Evolutionary conservation across 2,888 invertebrate genomes (phyloP).

Genomic region (Charanyca ferruginea): DNA sequence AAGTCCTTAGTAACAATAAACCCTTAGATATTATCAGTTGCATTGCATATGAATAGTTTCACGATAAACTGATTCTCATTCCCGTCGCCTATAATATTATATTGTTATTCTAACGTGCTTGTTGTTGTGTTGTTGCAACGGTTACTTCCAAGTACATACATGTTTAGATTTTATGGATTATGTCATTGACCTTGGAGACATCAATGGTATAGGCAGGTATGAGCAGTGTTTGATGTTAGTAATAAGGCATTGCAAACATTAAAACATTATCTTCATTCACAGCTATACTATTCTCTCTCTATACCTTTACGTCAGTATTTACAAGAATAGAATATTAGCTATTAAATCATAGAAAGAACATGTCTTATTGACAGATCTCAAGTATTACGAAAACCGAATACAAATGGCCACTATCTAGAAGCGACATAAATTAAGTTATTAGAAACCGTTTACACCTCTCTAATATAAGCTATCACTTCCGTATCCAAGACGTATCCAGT

Average conservation of each 20-base stretch:
- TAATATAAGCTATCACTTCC: constrained; percentile 34
- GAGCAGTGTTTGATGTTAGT: neutral
- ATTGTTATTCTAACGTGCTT: constrained; percentile 67
- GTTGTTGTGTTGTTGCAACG: constrained; percentile 58
- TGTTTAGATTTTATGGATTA: constrained; percentile 58
- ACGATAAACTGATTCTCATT: constrained; percentile 66
- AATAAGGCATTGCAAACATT: neutral
- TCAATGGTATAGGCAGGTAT: constrained; percentile 7
- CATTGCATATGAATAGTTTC: constrained; percentile 61
- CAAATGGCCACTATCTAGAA: neutral
- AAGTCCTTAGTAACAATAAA: constrained; percentile 18
- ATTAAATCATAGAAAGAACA: no score
- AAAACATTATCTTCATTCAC: neutral
- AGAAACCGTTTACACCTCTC: constrained; percentile 25
- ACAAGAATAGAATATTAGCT: no score
- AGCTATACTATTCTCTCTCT: neutral
- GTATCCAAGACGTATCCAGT: constrained; percentile 36
- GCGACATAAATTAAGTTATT: constrained; percentile 19
- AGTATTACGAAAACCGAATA: neutral
- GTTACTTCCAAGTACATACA: constrained; percentile 68
- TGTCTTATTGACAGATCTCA: neutral
- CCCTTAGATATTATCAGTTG: constrained; percentile 46
- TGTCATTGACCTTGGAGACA: constrained; percentile 65
- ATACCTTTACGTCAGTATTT: no score
- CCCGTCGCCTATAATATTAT: constrained; percentile 64